These are phyloP conservation scores for Geotrupes spiniger DNA, from an alignment of 2,888 invertebrate species.

Conservation along the genomic window DNA sequence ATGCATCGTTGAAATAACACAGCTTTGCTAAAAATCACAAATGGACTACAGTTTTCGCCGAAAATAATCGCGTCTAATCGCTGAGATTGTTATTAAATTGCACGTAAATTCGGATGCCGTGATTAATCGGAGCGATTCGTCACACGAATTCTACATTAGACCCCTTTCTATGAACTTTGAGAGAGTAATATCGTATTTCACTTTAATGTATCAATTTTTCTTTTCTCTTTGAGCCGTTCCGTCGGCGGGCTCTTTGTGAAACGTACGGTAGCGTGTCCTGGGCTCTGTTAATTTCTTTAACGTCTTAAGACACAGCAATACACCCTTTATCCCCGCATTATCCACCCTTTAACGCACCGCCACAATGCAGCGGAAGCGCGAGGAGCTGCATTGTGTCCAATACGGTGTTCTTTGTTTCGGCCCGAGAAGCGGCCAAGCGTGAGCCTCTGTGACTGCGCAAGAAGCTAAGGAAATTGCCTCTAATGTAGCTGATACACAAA, in stretches of 20 bases:
- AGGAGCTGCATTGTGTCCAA: slow-evolving; percentile 51
- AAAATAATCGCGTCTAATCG: no score
- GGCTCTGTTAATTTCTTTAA: slow-evolving; percentile 36
- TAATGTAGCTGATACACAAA: slow-evolving; percentile 47
- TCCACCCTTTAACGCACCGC: slow-evolving; percentile 51
- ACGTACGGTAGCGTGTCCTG: slow-evolving; percentile 26
- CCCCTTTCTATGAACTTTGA: not conserved
- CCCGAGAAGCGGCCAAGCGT: slow-evolving; percentile 46
- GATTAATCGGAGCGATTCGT: no score
- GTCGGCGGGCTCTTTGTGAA: slow-evolving; percentile 18
- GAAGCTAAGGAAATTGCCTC: slow-evolving; percentile 48
- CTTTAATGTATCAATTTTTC: slow-evolving; percentile 8
- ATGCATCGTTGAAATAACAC: slow-evolving; percentile 33
- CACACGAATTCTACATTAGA: no score
- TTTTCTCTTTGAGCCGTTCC: slow-evolving; percentile 8
- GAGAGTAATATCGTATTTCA: slow-evolving; percentile 7
- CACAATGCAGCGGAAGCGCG: slow-evolving; percentile 51
- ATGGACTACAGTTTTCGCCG: not conserved
- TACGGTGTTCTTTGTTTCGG: slow-evolving; percentile 45
- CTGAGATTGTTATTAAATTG: no score
- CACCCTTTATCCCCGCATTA: slow-evolving; percentile 46
- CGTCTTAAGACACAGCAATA: slow-evolving; percentile 32
- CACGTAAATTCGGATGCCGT: no score
- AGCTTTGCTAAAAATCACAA: slow-evolving; percentile 15
- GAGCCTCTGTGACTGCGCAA: slow-evolving; percentile 38